Evolutionary conservation across 2,113 vertebrate species (phyloP).

Genomic region (Dendrocopos noguchii): DNA sequence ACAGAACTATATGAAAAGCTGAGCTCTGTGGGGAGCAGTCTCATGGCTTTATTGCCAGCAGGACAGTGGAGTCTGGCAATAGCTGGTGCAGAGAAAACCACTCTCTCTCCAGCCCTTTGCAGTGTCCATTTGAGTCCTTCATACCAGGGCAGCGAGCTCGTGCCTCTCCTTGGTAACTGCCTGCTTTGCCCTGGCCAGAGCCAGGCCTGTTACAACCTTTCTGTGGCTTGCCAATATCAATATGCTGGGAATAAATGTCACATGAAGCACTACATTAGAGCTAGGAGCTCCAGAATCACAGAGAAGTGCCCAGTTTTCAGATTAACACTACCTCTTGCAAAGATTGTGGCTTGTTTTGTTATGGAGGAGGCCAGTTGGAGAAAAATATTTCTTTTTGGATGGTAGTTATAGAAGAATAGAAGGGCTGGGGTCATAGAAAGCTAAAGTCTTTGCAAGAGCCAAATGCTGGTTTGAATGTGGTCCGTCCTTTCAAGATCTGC

Average conservation of each 20-base stretch:
- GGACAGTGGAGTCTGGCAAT: background rate
- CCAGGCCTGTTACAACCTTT: background rate
- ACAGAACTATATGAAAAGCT: fast-evolving
- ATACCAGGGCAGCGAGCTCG: fast-evolving
- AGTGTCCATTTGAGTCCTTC: background rate
- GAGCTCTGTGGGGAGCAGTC: background rate
- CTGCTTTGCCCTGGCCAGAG: background rate
- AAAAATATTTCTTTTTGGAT: slow-evolving; percentile 46
- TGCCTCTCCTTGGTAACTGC: background rate
- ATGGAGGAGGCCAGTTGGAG: background rate
- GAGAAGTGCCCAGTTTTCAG: background rate
- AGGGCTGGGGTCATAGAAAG: slow-evolving; percentile 12
- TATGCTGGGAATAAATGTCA: background rate
- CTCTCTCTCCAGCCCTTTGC: background rate
- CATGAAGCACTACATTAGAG: background rate
- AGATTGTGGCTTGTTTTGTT: background rate
- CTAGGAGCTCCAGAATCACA: background rate
- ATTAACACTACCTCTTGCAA: background rate
- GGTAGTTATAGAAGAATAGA: background rate
- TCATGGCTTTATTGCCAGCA: background rate
- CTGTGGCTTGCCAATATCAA: background rate
- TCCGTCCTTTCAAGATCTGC: slow-evolving; percentile 29
- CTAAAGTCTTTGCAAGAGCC: slow-evolving; percentile 19
- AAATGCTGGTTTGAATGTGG: slow-evolving; percentile 32
- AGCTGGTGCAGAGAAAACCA: background rate